These are phyloP conservation scores for Drosophila parabipectinata DNA, from an alignment of 1,140 invertebrate genomes.

Conservation along the genomic window DNA sequence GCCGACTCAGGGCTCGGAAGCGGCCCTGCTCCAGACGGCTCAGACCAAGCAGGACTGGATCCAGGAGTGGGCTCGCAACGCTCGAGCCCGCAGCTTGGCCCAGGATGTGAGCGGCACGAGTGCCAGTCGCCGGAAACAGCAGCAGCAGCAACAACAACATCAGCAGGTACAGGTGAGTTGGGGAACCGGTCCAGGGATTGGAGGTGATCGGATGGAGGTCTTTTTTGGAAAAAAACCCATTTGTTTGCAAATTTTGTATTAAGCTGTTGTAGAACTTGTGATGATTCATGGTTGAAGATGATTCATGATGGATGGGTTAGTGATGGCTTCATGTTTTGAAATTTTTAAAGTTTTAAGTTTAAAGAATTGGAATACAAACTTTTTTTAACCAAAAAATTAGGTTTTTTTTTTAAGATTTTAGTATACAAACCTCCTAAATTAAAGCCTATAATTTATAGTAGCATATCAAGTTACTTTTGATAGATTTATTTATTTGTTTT, in stretches of 20 bases:
- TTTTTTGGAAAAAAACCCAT: constrained; percentile 23
- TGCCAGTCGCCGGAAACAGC: constrained; percentile 56
- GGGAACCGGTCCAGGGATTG: constrained; percentile 16
- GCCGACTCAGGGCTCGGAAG: constrained; percentile 66
- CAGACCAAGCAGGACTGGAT: constrained; percentile 84
- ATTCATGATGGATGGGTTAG: neutral
- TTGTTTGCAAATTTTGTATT: constrained; percentile 8
- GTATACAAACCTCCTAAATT: no score
- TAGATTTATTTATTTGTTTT: constrained; percentile 1
- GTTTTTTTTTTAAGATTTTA: no score
- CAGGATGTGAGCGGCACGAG: constrained; percentile 67
- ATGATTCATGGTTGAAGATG: neutral
- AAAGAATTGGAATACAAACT: neutral
- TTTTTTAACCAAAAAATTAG: neutral
- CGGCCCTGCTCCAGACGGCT: constrained; percentile 71
- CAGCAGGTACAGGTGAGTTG: constrained; percentile 46
- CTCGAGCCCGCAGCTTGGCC: constrained; percentile 73
- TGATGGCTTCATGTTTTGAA: neutral
- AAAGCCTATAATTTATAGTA: neutral
- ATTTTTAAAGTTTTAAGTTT: neutral
- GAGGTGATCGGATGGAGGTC: neutral
- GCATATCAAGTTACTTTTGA: neutral
- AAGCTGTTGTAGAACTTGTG: neutral
- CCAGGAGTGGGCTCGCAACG: constrained; percentile 83
- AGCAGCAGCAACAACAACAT: constrained; percentile 54